Conservation (phyloP, 2,113 vertebrate species). For the Hippoglossus stenolepis region DNA sequence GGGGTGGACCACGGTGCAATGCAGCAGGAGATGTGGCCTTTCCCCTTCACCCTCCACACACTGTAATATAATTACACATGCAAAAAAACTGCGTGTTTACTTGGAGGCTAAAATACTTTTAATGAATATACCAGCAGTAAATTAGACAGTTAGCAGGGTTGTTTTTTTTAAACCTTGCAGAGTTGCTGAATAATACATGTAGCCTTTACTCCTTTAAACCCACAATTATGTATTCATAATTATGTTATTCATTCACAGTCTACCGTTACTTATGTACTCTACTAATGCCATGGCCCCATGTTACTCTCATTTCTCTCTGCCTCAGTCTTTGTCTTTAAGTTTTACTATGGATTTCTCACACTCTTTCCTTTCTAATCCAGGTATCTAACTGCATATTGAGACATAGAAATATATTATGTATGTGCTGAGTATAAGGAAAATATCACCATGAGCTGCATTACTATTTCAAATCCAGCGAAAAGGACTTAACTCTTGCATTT, state of each 20-base stretch:
- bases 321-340: too few relatives aligned
- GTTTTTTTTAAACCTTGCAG: too few relatives aligned
- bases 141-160: too few relatives aligned
- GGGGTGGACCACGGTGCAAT: too few relatives aligned
- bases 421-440: neutral
- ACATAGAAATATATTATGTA: neutral
- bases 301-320: too few relatives aligned
- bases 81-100: neutral
- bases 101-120: neutral
- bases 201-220: neutral
- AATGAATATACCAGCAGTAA: neutral
- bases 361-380: too few relatives aligned
- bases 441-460: neutral
- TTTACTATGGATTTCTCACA: too few relatives aligned
- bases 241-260: neutral
- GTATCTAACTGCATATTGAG: rapidly evolving
- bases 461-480: constrained; percentile 1
- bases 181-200: neutral
- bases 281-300: neutral
- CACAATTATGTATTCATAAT: neutral
- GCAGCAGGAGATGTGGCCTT: too few relatives aligned
- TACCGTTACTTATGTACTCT: neutral
- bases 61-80: too few relatives aligned
- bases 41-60: too few relatives aligned
- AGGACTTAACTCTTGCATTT: neutral